Evolutionary conservation across 2,888 invertebrate species (phyloP).

Genomic region (Idaea straminata): DNA sequence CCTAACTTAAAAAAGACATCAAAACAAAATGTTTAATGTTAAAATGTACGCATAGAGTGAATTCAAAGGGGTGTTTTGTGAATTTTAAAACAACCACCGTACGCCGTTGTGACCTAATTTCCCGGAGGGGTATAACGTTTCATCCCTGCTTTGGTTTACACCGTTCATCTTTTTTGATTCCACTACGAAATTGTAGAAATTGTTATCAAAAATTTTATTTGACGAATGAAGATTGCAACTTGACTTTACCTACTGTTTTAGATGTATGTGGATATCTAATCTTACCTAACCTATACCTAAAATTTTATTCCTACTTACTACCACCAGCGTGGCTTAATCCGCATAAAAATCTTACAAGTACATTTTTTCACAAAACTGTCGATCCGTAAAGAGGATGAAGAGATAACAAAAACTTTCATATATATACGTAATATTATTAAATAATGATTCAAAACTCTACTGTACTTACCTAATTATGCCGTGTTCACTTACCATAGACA

Average conservation of each 20-base stretch:
- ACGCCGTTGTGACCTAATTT: conserved; percentile 24
- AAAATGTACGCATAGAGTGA: conserved; percentile 16
- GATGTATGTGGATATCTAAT: neutral
- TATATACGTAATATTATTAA: too few relatives aligned
- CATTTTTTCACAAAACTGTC: too few relatives aligned
- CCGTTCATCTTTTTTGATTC: neutral
- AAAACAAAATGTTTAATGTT: conserved; percentile 13
- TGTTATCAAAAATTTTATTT: neutral
- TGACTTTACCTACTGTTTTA: neutral
- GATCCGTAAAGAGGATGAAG: too few relatives aligned
- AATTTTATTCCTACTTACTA: too few relatives aligned
- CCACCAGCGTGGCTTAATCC: too few relatives aligned
- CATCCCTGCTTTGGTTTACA: conserved; percentile 11
- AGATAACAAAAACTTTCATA: too few relatives aligned
- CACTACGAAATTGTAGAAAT: neutral
- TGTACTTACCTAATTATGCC: too few relatives aligned
- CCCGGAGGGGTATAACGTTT: conserved; percentile 14
- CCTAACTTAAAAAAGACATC: conserved; percentile 10
- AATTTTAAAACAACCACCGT: conserved; percentile 23
- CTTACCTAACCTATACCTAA: too few relatives aligned
- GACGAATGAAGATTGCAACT: neutral
- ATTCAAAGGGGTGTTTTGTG: conserved; percentile 22
- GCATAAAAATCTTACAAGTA: too few relatives aligned
- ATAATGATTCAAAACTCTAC: too few relatives aligned
- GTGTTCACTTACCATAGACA: too few relatives aligned